Conservation (phyloP, 2,113 vertebrate species). For the Scopus umbretta region DNA sequence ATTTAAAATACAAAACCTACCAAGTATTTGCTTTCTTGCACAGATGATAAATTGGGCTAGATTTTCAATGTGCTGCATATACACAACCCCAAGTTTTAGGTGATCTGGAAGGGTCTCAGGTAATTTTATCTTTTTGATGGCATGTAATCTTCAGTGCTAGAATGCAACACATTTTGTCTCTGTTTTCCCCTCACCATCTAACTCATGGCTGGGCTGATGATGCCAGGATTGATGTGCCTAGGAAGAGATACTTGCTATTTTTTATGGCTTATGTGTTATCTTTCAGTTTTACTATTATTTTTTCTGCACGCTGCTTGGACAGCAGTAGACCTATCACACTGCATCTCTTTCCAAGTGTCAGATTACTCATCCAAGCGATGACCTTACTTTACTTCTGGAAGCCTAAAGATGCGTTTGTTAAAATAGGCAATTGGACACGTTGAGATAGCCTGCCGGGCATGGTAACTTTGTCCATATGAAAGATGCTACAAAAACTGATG, state of each 20-base stretch:
- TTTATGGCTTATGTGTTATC: constrained; percentile 58
- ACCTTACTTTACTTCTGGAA: constrained; percentile 28
- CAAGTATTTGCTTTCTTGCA: constrained; percentile 18
- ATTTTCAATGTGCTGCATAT: constrained; percentile 26
- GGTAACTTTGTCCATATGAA: not conserved
- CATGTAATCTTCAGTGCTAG: constrained; percentile 52
- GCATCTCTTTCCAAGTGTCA: constrained; percentile 28
- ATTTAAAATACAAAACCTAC: constrained; percentile 48
- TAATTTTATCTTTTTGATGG: constrained; percentile 60
- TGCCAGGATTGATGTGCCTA: constrained; percentile 32
- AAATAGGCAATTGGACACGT: constrained; percentile 14
- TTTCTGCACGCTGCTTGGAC: constrained; percentile 16
- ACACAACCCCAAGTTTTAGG: constrained; percentile 27
- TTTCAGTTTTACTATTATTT: constrained; percentile 55
- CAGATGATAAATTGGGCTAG: constrained; percentile 37
- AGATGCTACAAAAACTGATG: not conserved
- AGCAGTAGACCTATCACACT: constrained; percentile 18
- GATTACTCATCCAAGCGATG: constrained; percentile 50
- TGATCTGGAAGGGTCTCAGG: constrained; percentile 8
- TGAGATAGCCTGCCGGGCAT: not conserved
- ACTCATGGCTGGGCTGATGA: constrained; percentile 15
- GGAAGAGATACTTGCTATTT: constrained; percentile 41
- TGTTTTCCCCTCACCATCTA: constrained; percentile 30
- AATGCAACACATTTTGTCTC: constrained; percentile 51
- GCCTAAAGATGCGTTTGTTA: constrained; percentile 34